These are phyloP conservation scores for Emydoidea blandingii DNA, from an alignment of 2,797 vertebrate genomes.

Conservation along the genomic window DNA sequence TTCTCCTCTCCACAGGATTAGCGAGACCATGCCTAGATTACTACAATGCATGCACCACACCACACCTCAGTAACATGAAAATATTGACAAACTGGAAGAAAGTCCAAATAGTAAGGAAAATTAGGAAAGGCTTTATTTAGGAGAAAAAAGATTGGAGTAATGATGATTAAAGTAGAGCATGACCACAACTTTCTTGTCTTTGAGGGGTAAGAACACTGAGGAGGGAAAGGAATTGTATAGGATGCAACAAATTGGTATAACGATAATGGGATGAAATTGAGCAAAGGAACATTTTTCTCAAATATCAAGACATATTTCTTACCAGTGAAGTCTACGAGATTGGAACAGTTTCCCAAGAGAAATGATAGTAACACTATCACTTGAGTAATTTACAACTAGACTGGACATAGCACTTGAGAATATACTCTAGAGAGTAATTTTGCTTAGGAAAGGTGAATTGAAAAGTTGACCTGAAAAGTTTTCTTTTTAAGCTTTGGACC, in stretches of 20 bases:
- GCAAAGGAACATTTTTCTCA: background rate
- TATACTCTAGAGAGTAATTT: conserved; percentile 19
- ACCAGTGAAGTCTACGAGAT: background rate
- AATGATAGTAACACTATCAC: background rate
- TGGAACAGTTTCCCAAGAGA: background rate
- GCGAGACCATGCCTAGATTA: background rate
- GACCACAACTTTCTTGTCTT: background rate
- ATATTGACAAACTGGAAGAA: background rate
- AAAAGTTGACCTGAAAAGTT: background rate
- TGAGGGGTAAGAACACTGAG: background rate
- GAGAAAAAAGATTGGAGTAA: background rate
- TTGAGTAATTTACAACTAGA: conserved; percentile 1
- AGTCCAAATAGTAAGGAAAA: background rate
- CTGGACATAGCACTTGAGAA: background rate
- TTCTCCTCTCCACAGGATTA: background rate
- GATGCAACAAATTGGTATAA: background rate
- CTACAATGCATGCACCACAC: background rate
- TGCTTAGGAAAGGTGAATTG: background rate
- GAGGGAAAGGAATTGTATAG: background rate
- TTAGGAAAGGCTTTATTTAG: background rate
- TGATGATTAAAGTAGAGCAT: background rate
- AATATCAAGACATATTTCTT: background rate
- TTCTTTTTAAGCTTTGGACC: conserved; percentile 23
- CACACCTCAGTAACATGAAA: background rate
- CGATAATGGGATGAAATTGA: background rate